Base-by-base conservation (phyloP, 2,888 invertebrate genomes). In the Gortyna flavago region DNA sequence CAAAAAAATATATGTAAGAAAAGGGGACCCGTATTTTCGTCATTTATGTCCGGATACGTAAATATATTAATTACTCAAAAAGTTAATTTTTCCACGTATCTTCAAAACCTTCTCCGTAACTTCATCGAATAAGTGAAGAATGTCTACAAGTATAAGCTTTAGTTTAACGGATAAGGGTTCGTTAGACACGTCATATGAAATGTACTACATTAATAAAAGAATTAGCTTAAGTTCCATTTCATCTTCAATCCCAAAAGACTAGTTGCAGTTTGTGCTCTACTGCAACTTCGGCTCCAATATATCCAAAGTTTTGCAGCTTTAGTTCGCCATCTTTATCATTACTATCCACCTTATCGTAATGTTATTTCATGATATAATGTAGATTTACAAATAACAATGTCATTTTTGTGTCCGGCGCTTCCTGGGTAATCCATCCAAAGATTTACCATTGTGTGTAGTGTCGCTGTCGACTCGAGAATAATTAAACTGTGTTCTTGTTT, bases 201-300 rank as follows among this genome's bases (percentile, higher is more conserved):
- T 32, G 8, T 48, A 48, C 16, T 9, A 64, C 44, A 65, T 61
- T 69, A 68, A 18, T 64, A 65, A 61, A 84, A 79, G 38, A 72
- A 79, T 57, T 59, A 51, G 48, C 41, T 16, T 16, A 62, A 72
- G 51, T 62, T 75, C 80, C 18, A 57, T 66, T 69, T 21, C 61
- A 62, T 62, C 41, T 70, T 59, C 29, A 70, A 80, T 72, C 72
- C 69, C 80, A n/a, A 70, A 66, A 62, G 72, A 70, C 69, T 75
- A 44, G 62, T 70, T 70, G 79, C 61, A 67, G 51, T 69, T 57
- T 71, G 76, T 51, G 65, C 41, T 62, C 44, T 59, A 41, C 44
- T 64, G 69, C 35, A 77, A 85, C 69, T 81, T 81, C 16, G 48
- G 29, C 64, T 64, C 32, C 32, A 57, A 72, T 84, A 70, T 69